Base-by-base conservation (phyloP, 1,140 invertebrate species). In the Cylas formicarius region DNA sequence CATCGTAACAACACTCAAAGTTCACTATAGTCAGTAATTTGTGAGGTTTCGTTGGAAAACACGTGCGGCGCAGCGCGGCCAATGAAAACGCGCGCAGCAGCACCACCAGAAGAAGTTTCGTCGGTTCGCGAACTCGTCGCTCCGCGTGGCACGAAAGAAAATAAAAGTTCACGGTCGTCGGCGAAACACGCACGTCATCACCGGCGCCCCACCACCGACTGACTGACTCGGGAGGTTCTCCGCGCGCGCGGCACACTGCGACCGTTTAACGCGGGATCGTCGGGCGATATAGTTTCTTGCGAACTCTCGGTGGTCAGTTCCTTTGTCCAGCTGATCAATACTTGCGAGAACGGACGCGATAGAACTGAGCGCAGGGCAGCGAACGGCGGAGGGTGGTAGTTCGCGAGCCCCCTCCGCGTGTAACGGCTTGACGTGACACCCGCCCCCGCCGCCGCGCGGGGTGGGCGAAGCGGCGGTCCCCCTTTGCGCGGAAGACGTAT, bases 311-410 rank as follows among this genome's bases (percentile, higher is more conserved):
- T 65, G 61, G 60, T 64, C 62, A 63, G 57, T 64, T 66, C 61
- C 63, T 66, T 66, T 66, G 63, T 66, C 62, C 63, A 43, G 54
- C 33, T 48, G 62, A 66, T 66, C 63, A 62, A 66, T 66, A 66
- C 62, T 42, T 37, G 32, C 44, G 55, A 41, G 38, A 39, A 54
- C 56, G 57, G 55, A 56, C 53, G 21, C 44, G 44, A 50, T 49
- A 48, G 57, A 40, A 63, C 55, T 55, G 56, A 57, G 56, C 52
- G 54, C 50, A 53, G 48, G 52, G 40, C 47, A 39, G 31, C 36
- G 37, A 51, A n/a, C 18, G 31, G 55, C 38, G 49, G 50, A 48
- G 46, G 55, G 57, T 52, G 44, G 56, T n/a, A n/a, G 53, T 56
- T 58, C 55, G 60, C 56, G 54, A 48, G 54, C 54, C 57, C 55